Percentiles rank a stretch among this genome's conserved stretches.
Evolutionary conservation across 2,797 vertebrate species (phyloP).

Genomic region (Picus viridis): DNA sequence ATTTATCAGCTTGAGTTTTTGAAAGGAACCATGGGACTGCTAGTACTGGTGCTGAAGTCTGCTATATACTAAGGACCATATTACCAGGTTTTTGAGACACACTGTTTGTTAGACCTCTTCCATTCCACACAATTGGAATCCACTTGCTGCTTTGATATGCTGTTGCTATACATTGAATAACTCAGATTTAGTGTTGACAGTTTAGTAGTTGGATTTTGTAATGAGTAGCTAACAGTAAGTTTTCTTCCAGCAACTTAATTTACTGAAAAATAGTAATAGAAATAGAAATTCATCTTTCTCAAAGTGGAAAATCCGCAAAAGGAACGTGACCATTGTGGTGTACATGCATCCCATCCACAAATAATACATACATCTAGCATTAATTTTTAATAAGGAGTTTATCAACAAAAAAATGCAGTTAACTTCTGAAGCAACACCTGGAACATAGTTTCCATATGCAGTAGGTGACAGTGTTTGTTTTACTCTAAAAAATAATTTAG

Average conservation of each 20-base stretch:
- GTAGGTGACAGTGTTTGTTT: not conserved
- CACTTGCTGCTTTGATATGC: not conserved
- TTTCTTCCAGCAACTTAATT: not conserved
- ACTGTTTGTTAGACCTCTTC: not conserved
- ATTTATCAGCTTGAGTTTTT: conserved; percentile 51
- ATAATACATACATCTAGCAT: not conserved
- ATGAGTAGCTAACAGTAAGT: not conserved
- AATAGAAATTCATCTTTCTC: not conserved
- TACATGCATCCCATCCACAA: not conserved
- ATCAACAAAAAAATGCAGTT: not conserved
- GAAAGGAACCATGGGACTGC: not conserved
- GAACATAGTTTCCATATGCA: not conserved
- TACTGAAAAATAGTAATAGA: not conserved
- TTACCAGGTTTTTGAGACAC: not conserved
- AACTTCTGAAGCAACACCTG: not conserved
- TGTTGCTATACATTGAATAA: not conserved
- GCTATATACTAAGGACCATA: not conserved
- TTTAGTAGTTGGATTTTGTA: not conserved
- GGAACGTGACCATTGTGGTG: not conserved
- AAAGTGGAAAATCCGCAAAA: not conserved
- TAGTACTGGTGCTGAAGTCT: not conserved
- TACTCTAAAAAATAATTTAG: not conserved
- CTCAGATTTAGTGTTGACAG: not conserved
- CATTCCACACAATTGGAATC: not conserved
- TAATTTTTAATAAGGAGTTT: not conserved